These are phyloP conservation scores for Muscina levida DNA, from an alignment of 2,888 invertebrate species.

Conservation along the genomic window DNA sequence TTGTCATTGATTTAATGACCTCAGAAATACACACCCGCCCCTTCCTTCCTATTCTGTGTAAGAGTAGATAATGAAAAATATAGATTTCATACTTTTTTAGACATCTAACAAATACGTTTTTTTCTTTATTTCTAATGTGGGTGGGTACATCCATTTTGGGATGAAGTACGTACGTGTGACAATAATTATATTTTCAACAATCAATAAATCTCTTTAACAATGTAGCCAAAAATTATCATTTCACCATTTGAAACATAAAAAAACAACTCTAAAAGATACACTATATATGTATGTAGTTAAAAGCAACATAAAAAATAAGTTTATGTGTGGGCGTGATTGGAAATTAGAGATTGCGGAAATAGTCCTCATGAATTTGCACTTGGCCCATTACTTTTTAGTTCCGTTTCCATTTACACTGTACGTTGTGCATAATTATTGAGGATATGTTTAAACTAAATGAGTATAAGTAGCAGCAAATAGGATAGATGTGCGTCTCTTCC, in stretches of 20 bases:
- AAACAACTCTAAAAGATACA: conserved; percentile 33
- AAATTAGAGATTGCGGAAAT: conserved; percentile 39
- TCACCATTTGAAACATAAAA: conserved; percentile 37
- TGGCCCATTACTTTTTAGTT: conserved; percentile 33
- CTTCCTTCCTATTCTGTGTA: not conserved
- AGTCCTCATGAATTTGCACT: conserved; percentile 44
- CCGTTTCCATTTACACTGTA: conserved; percentile 2
- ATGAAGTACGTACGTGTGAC: conserved; percentile 40
- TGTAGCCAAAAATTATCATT: conserved; percentile 45
- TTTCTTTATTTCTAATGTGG: conserved; percentile 42
- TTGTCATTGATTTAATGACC: not conserved
- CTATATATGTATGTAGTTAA: conserved; percentile 38
- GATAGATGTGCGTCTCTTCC: conserved; percentile 7
- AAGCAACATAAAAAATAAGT: conserved; percentile 44
- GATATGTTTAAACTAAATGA: conserved; percentile 12
- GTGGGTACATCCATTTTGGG: conserved; percentile 32
- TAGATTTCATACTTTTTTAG: conserved; percentile 49
- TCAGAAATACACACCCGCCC: not conserved
- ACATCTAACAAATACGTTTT: conserved; percentile 65
- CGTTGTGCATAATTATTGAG: not conserved
- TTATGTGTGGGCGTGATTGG: conserved; percentile 43
- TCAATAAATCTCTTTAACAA: conserved; percentile 34
- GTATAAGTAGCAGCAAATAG: conserved; percentile 34
- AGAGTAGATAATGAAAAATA: conserved; percentile 20
- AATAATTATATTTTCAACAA: conserved; percentile 44